Percentiles rank a stretch among this genome's conserved stretches.
phyloP scores from a whole-genome alignment of 35 echinoderm and acorn worm species.

The Heliocidaris erythrogramma region DNA sequence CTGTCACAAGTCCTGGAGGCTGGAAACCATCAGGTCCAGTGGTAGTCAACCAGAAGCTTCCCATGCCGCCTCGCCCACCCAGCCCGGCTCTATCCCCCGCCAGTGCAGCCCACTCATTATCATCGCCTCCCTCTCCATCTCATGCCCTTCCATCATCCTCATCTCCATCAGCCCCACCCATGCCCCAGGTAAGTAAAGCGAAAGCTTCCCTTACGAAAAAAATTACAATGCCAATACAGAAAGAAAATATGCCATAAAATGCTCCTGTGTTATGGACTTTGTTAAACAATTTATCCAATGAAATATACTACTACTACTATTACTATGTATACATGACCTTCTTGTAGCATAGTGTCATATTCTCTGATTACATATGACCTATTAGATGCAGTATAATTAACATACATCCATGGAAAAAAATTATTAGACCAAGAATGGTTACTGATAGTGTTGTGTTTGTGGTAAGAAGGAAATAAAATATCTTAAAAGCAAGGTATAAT shows the following conservation, averaged over 20 bases:
- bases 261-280: too few species aligned
- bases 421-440: too few species aligned
- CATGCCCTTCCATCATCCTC: neutral
- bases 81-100: constrained; percentile 22
- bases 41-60: constrained; percentile 37
- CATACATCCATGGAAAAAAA: too few species aligned
- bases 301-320: too few species aligned
- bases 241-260: too few species aligned
- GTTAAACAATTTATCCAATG: too few species aligned
- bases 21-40: neutral
- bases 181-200: constrained; percentile 27
- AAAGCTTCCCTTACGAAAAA: neutral
- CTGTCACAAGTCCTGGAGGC: neutral
- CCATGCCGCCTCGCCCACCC: constrained; percentile 43
- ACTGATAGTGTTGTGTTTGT: too few species aligned
- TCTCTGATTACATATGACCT: neutral
- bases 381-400: too few species aligned
- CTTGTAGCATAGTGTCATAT: neutral
- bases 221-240: too few species aligned
- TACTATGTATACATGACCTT: neutral
- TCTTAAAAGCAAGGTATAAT: too few species aligned
- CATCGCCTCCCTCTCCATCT: constrained; percentile 8
- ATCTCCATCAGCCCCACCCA: constrained; percentile 49
- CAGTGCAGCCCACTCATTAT: neutral
- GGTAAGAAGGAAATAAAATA: too few species aligned